Conservation (phyloP, 2,888 invertebrate species). For the Aspidiotus destructor region DNA sequence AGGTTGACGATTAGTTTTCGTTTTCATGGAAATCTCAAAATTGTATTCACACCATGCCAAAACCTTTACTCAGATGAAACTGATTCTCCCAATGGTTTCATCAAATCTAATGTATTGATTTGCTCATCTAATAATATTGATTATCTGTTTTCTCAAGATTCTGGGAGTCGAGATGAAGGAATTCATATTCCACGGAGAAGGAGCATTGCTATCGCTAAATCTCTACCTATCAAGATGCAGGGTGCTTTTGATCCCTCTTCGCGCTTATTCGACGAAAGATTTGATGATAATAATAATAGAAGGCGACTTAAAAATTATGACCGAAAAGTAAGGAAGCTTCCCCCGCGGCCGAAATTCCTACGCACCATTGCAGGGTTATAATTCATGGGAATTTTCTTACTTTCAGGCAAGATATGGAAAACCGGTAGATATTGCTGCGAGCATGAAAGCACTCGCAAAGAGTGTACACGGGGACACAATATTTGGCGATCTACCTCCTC, state of each 20-base stretch:
- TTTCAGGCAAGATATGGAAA: conserved; percentile 42
- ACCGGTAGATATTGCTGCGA: conserved; percentile 75
- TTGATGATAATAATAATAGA: conserved; percentile 5
- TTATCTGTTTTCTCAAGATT: conserved; percentile 40
- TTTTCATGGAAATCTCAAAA: no score
- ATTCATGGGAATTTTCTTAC: neutral
- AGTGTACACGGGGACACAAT: conserved; percentile 80
- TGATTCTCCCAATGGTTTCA: no score
- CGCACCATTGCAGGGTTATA: neutral
- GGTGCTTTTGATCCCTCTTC: conserved; percentile 40
- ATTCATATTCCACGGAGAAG: conserved; percentile 48
- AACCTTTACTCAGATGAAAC: no score
- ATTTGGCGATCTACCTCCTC: conserved; percentile 77
- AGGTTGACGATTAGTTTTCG: no score
- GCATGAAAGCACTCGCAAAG: conserved; percentile 82
- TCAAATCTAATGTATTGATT: no score
- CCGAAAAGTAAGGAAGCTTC: neutral
- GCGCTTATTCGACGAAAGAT: neutral
- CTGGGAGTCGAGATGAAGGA: conserved; percentile 52
- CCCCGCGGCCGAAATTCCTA: neutral
- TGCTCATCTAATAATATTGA: no score
- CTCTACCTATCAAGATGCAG: conserved; percentile 69
- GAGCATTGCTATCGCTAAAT: conserved; percentile 53
- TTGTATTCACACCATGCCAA: no score
- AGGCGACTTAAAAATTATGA: conserved; percentile 8